Conservation (phyloP, 2,888 invertebrate genomes). For the Acleris holmiana region DNA sequence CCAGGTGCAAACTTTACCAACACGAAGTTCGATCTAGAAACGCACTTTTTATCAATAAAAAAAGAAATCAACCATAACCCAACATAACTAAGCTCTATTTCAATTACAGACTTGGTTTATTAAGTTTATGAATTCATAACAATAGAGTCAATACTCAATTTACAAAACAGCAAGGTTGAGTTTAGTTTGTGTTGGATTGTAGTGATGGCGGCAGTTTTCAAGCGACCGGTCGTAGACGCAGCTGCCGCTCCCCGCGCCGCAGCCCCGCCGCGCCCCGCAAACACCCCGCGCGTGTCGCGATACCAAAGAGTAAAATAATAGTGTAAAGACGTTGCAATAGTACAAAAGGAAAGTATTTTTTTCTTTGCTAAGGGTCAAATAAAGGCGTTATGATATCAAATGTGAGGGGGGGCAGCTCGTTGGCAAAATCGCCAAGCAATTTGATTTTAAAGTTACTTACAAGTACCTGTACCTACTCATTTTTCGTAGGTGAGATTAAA, state of each 20-base stretch:
- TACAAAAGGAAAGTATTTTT: too few relatives aligned
- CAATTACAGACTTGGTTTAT: background rate
- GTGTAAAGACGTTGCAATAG: background rate
- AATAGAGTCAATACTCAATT: background rate
- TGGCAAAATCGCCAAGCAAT: too few relatives aligned
- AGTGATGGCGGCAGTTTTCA: conserved; percentile 74
- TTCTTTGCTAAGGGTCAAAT: too few relatives aligned
- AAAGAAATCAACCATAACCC: background rate
- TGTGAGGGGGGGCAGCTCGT: too few relatives aligned
- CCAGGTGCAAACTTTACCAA: conserved; percentile 32
- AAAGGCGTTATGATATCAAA: too few relatives aligned
- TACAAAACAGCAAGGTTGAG: conserved; percentile 3
- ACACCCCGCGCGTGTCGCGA: conserved; percentile 77
- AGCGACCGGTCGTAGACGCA: conserved; percentile 76
- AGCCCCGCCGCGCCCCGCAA: conserved; percentile 51
- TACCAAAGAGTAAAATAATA: conserved; percentile 53
- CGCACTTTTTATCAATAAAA: conserved; percentile 5
- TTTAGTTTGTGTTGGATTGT: conserved; percentile 46
- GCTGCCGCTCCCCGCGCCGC: conserved; percentile 63
- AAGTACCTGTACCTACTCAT: too few relatives aligned
- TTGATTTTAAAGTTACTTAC: too few relatives aligned
- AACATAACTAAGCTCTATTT: background rate
- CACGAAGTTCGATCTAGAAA: conserved; percentile 22
- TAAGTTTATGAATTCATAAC: conserved; percentile 2
- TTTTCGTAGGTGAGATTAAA: too few relatives aligned